A percentile compares a stretch with the other conserved stretches of the same genome.
These are phyloP conservation scores for Drosophila sulfurigaster DNA, from an alignment of 1,140 invertebrate genomes.

Conservation along the genomic window DNA sequence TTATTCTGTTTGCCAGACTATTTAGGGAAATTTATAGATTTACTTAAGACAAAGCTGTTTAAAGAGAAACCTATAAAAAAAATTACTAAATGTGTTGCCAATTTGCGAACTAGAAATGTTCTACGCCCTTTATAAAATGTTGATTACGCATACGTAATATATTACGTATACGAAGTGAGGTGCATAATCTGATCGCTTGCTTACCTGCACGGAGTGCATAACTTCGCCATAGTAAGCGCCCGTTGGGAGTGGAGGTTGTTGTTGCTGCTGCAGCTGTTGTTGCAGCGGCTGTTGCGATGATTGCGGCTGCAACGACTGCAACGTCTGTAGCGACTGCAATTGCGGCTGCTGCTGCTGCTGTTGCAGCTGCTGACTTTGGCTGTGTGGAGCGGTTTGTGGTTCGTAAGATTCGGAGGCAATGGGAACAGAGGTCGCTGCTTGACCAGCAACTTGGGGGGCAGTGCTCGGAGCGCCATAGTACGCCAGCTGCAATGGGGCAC, in stretches of 20 bases:
- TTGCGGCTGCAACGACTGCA: constrained; percentile 25
- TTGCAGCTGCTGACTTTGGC: constrained; percentile 69
- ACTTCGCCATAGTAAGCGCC: constrained; percentile 80
- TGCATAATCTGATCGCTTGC: not conserved
- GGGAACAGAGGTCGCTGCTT: constrained; percentile 47
- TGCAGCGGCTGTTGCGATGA: constrained; percentile 23
- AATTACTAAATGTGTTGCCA: no score
- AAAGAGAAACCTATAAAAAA: no score
- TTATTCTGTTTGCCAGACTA: no score
- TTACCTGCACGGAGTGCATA: constrained; percentile 78
- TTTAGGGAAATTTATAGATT: no score
- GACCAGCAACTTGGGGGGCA: constrained; percentile 47
- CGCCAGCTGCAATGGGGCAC: constrained; percentile 68
- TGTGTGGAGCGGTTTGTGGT: constrained; percentile 78
- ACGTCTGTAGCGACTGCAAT: not conserved
- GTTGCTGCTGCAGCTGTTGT: constrained; percentile 51
- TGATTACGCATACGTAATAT: no score
- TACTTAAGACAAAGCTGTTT: no score
- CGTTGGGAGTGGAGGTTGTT: constrained; percentile 60
- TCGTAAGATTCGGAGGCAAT: constrained; percentile 69
- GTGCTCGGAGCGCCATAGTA: constrained; percentile 72
- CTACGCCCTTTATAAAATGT: no score
- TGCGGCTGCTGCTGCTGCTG: constrained; percentile 7
- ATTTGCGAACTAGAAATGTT: no score
- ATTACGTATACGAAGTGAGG: no score